Base-by-base conservation (phyloP, 2,797 vertebrate species). In the Microctenopoma stevenorrisi region DNA sequence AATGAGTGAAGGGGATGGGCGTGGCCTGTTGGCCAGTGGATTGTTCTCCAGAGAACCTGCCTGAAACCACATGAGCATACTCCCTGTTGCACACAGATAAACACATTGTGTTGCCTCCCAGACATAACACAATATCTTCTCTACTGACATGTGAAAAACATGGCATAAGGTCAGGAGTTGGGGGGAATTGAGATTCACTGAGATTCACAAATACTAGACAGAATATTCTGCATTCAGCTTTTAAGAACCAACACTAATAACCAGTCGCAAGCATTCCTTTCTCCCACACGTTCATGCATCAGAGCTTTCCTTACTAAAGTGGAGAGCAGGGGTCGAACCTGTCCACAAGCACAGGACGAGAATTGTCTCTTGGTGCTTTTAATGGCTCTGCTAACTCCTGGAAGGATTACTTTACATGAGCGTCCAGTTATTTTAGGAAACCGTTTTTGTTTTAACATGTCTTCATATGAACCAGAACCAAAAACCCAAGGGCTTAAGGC, bases 311-410 rank as follows among this genome's bases (percentile, higher is more conserved):
- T 14, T 44, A 13, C 47, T 65, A 43, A 6, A 51, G 49, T 0
- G 7, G 50, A 46, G 72, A 63, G 72, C 64, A 61, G 57, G 61
- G 70, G 61, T 79, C 69, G 59, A 51, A 72, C 59, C 53, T 68
- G 57, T 54, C 40, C 70, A 79, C 62, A 75, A 83, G 77, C 60
- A 78, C 72, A 80, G 79, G 69, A 83, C 42, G 69, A 4, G 38
- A 40, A 51, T 78, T 37, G 35, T 72, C 73, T 65, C 58, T 48
- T 2, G 1, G 38, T 42, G 60, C n/a, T 72, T 70, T 63, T 55
- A 26, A 63, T 66, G 44, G 38, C 22, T 22, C 22, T 22, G 22
- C 22, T 22, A 22, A 22, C 22, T 22, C 22, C 22, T 22, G 22
- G 22, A 22, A 22, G 22, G 22, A 22, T 22, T 22, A 22, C 22